A percentile compares a stretch with the other conserved stretches of the same genome.
Conservation (phyloP, 2,888 invertebrate species). For the Hanleya hanleyi region DNA sequence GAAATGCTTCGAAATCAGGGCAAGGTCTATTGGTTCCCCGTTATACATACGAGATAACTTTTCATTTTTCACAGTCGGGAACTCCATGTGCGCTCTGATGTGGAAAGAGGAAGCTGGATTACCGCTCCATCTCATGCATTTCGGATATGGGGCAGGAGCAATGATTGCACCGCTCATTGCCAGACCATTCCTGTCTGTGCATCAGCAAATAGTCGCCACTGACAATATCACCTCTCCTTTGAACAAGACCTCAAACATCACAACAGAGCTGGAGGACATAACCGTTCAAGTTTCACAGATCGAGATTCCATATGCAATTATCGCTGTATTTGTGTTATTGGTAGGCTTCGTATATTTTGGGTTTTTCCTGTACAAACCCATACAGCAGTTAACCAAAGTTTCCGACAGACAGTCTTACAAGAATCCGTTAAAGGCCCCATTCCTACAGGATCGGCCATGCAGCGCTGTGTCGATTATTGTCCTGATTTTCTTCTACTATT, state of each 20-base stretch:
- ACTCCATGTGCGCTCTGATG: constrained; percentile 42
- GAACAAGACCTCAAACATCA: neutral
- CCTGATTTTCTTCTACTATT: neutral
- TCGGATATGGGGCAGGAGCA: constrained; percentile 54
- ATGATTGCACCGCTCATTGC: constrained; percentile 43
- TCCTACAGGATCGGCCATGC: neutral
- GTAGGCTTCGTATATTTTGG: neutral
- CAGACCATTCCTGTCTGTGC: constrained; percentile 47
- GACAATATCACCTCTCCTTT: too few relatives aligned
- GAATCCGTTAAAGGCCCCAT: neutral
- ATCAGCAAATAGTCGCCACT: too few relatives aligned
- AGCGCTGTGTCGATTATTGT: neutral
- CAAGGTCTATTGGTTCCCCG: too few relatives aligned
- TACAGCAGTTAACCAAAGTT: neutral
- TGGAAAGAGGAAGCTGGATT: constrained; percentile 47
- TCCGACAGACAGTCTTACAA: neutral
- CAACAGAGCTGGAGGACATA: neutral
- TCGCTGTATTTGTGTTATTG: neutral
- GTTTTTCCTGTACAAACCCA: neutral
- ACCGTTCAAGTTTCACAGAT: neutral
- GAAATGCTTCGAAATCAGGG: too few relatives aligned
- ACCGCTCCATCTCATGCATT: constrained; percentile 51
- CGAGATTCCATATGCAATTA: neutral
- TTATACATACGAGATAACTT: too few relatives aligned
- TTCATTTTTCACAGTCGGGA: constrained; percentile 43